Conservation (phyloP, 2,888 invertebrate genomes). For the Xestia sexstrigata region DNA sequence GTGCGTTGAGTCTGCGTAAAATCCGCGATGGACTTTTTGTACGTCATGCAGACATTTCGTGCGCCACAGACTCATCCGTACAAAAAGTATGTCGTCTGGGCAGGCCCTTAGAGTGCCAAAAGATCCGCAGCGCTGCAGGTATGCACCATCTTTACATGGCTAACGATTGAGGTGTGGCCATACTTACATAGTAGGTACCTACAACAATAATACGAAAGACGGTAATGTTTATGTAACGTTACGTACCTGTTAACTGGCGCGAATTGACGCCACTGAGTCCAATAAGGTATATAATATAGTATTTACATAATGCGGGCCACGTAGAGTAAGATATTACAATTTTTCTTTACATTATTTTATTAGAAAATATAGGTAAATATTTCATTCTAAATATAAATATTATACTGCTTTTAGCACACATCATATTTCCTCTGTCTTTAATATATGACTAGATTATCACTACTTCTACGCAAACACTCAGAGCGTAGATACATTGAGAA, state of each 20-base stretch:
- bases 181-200: background rate
- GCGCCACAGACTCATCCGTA: too few relatives aligned
- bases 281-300: constrained; percentile 3
- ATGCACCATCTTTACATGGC: too few relatives aligned
- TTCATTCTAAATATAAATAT: background rate
- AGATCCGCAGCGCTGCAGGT: too few relatives aligned
- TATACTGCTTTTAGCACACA: constrained; percentile 22
- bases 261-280: background rate
- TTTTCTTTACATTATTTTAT: constrained; percentile 11
- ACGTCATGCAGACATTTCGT: too few relatives aligned
- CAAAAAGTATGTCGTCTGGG: too few relatives aligned
- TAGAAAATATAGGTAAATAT: constrained; percentile 15
- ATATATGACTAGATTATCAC: constrained; percentile 43
- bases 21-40: too few relatives aligned
- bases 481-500: background rate
- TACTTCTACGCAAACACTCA: constrained; percentile 8
- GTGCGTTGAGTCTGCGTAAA: too few relatives aligned
- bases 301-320: background rate
- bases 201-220: background rate
- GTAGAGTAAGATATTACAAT: background rate
- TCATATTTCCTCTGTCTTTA: background rate
- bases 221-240: background rate
- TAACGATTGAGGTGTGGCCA: background rate
- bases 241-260: background rate
- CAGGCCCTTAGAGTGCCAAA: too few relatives aligned